Base-by-base conservation (phyloP, 2,888 invertebrate genomes). In the Mythimna albipuncta region DNA sequence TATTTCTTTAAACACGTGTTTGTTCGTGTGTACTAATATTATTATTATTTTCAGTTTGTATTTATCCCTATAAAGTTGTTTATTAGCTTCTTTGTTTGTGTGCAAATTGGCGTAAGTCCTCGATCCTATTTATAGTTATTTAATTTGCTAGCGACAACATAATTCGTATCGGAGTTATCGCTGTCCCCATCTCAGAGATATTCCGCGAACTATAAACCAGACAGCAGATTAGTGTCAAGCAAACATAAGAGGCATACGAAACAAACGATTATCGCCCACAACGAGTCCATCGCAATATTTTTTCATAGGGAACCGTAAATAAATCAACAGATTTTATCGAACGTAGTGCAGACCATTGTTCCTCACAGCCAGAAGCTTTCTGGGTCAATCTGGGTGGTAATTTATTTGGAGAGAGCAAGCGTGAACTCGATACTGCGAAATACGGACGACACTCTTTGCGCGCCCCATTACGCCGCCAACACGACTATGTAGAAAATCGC, bases 361-460 rank as follows among this genome's bases (percentile, higher is more conserved):
- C 86, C 88, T 87, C 82, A 81, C 87, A 85, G 85, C 86, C 78
- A 85, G 83, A 81, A 88, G 89, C 89, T 93, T 94, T 94, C 91
- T 93, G 87, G 94, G 94, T 94, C 94, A 94, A 94, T 94, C 92
- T 91, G 89, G 85, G 85, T 88, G 84, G 92, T 92, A 92, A 93
- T 94, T 94, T 93, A 92, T 94, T 93, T 93, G 91, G 91, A 89
- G 91, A 91, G 91, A 92, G 90, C 87, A 88, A 88, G 87, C 89
- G 88, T 90, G 88, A 89, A 89, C 90, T 89, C 89, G 88, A 90
- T 90, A 90, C 80, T 74, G 85, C 87, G 85, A 87, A 89, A 90
- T 89, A 90, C 88, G 86, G 87, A 87, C 86, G 89, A 86, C 89
- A 83, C 77, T 84, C 80, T 81, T 84, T 75, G 81, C 81, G 83